phyloP scores from a whole-genome alignment of 2,113 vertebrate species.

The Caloenas nicobarica region DNA sequence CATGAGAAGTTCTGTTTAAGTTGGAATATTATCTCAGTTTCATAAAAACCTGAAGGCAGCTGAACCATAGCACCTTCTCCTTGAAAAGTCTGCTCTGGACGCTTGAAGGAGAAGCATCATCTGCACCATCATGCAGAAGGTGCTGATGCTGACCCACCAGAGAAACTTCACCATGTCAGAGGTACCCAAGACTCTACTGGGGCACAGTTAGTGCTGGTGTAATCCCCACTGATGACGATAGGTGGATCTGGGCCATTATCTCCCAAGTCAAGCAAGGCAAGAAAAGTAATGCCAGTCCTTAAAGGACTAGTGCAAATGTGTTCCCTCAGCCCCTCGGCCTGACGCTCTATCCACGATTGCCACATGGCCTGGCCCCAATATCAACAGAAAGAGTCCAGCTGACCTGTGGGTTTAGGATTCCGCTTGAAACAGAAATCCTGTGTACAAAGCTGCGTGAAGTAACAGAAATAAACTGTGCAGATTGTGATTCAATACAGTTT shows the following conservation, averaged over 20 bases:
- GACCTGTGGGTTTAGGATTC: neutral
- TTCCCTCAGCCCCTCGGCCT: neutral
- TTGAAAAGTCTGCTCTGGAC: neutral
- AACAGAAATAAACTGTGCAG: neutral
- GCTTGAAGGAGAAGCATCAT: neutral
- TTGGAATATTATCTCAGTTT: neutral
- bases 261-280: neutral
- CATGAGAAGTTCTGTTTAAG: neutral
- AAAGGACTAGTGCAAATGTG: neutral
- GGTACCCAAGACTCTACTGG: neutral
- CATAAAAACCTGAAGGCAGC: neutral
- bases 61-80: neutral
- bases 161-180: neutral
- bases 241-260: neutral
- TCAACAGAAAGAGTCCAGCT: neutral
- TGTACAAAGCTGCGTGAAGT: neutral
- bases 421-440: neutral
- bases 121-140: neutral
- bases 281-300: neutral
- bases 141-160: neutral
- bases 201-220: neutral
- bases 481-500: neutral
- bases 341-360: neutral
- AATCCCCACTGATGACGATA: neutral
- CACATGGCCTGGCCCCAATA: neutral